Base-by-base conservation (phyloP, 2,797 vertebrate genomes). In the Coilia nasus region DNA sequence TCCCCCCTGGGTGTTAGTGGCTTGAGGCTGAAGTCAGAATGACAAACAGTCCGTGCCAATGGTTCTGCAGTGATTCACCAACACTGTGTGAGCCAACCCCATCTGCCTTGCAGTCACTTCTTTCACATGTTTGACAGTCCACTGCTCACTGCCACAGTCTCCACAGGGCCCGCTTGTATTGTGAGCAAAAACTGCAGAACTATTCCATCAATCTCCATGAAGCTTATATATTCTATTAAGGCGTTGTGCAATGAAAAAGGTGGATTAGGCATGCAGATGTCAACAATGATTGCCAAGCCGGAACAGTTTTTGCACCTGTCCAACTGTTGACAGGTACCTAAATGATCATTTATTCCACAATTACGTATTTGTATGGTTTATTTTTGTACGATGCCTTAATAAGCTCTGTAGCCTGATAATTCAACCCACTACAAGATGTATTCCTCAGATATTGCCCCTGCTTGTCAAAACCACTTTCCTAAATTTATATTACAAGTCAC, bases 71-170 rank as follows among this genome's bases (percentile, higher is more conserved):
- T 78, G 71, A 78, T 19, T 78, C 71, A 78, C 31, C 28, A 14
- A 54, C 64, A 4, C 44, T 81, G 17, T 84, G 84, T 35, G 67
- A 80, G 41, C 57, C 44, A 64, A 50, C 60, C 60, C 60, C 57
- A 78, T 78, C 71, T 78, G 71, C 71, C 35, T 78, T 78, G 50
- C 71, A 21, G 35, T 3, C 14, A 78, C 35, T 78, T 44, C 31
- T 19, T 44, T 44, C 19, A 41, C 71, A 17, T 75, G 14, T 17
- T 41, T 31, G 15, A 5, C 28, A 75, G 31, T 7, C 6, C 71
- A 44, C 35, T 78, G 31, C 71, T 19, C 71, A 71, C 64, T 71
- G 28, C 64, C 64, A 71, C 25, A 12, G n/a, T 67, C 64, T 31
- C 25, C 64, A 75, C 71, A 78, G 71, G 17, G 31, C 7, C 35